Evolutionary conservation across 2,797 vertebrate genomes (phyloP), one percentile per base, ranked within the genome.

Genomic region (Lithobates pipiens): DNA sequence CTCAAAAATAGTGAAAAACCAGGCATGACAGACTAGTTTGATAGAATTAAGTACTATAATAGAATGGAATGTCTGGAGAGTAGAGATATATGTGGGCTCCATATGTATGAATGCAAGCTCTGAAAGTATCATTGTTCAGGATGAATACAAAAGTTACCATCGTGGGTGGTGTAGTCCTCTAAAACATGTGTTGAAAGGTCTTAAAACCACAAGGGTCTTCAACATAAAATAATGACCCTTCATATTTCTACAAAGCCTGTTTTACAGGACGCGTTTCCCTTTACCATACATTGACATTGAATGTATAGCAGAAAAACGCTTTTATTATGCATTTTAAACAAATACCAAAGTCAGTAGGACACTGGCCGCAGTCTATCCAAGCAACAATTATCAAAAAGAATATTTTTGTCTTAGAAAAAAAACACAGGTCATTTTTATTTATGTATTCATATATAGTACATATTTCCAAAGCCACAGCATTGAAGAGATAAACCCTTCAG

Each of bases 101-200:
- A 39, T 61, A 50, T 82, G 42, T 39, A 71, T 81, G 68, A 82
- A 86, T 82, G 44, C 32, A 44, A 39, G 61, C 76, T 61, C 25
- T 77, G 9, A 85, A 85, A 74, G 71, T 73, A 85, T 80, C 77
- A 69, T 80, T 85, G 84, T 80, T 57, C 65, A 39, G 25, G 71
- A 85, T 76, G 77, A 76, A 85, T 80, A 69, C 25, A 68, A 71
- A 57, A 76, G 61, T 54, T 16, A 25, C 42, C 85, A 77, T 65
- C 23, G 74, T 86, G 85, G 85, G 85, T 86, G 85, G 75, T 77
- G 39, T 21, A 42, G 32, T 18, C 18, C 63, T 69, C 61, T 63
- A 61, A 82, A 63, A 77, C 78, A 86, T 71, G 78, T 77, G 85
- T 36, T 71, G 25, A 23, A 69, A 46, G 84, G 76, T 77, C 71